phyloP scores from a whole-genome alignment of 2,888 invertebrate genomes.

The Lithodes maja region DNA sequence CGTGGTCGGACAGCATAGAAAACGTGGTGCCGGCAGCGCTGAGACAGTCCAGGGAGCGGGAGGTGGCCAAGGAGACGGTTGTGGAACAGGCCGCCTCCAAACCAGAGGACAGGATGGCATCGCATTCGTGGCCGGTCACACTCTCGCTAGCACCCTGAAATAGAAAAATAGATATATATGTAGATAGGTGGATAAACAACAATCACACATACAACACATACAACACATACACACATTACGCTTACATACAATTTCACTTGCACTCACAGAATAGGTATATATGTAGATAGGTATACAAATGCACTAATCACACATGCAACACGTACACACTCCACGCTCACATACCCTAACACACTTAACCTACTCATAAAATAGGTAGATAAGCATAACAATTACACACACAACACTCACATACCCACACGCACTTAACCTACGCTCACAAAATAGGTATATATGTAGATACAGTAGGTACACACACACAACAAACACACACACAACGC shows the following conservation, averaged over 20 bases:
- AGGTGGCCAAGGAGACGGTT: background rate
- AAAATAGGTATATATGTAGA: too few relatives aligned
- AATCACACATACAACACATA: too few relatives aligned
- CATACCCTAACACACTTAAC: too few relatives aligned
- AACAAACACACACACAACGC: too few relatives aligned
- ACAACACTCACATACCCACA: too few relatives aligned
- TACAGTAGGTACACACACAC: too few relatives aligned
- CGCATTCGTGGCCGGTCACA: slow-evolving; percentile 54
- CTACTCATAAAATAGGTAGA: too few relatives aligned
- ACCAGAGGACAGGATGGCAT: slow-evolving; percentile 54
- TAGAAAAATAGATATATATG: background rate
- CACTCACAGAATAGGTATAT: background rate
- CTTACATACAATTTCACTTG: background rate
- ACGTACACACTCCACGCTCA: too few relatives aligned
- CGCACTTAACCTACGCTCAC: too few relatives aligned
- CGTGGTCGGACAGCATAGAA: slow-evolving; percentile 45
- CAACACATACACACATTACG: too few relatives aligned
- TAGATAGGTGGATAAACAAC: background rate
- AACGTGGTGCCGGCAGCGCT: slow-evolving; percentile 51
- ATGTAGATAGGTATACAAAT: background rate
- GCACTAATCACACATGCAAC: too few relatives aligned
- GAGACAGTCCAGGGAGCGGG: slow-evolving; percentile 48
- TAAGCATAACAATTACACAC: too few relatives aligned
- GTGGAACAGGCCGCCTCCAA: slow-evolving; percentile 49
- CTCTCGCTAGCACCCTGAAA: slow-evolving; percentile 53